Evolutionary conservation across 2,888 invertebrate species (phyloP).

Genomic region (Drosophila austrosaltans): DNA sequence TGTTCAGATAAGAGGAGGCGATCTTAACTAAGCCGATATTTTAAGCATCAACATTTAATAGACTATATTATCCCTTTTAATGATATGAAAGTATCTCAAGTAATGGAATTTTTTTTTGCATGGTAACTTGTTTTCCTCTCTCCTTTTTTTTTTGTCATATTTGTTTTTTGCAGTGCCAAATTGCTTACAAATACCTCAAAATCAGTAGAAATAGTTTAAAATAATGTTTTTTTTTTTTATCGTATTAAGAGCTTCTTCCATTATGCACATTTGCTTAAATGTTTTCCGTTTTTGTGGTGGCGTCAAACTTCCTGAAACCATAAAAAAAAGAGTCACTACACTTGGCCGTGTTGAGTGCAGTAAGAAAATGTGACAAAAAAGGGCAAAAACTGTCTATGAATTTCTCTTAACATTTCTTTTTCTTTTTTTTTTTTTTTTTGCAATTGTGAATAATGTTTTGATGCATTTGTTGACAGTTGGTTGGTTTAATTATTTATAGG

Average conservation of each 20-base stretch:
- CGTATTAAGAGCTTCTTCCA: not conserved
- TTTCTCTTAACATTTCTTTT: conserved; percentile 14
- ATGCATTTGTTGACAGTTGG: conserved; percentile 72
- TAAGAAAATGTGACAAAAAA: conserved; percentile 25
- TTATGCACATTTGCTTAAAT: not conserved
- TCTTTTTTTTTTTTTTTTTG: conserved; percentile 25
- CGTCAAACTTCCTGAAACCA: conserved; percentile 69
- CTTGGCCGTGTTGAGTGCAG: not conserved
- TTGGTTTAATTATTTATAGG: conserved; percentile 62
- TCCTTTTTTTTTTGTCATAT: too few relatives aligned
- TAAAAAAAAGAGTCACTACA: conserved; percentile 42
- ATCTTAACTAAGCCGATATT: too few relatives aligned
- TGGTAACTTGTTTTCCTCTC: too few relatives aligned
- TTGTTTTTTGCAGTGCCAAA: too few relatives aligned
- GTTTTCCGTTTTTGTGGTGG: conserved; percentile 36
- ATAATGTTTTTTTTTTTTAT: not conserved
- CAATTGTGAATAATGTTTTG: conserved; percentile 65
- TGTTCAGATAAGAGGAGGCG: too few relatives aligned
- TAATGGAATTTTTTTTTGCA: too few relatives aligned
- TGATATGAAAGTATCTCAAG: too few relatives aligned
- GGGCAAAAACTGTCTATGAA: conserved; percentile 13
- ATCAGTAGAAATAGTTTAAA: not conserved
- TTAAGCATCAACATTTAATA: too few relatives aligned
- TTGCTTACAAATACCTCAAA: too few relatives aligned
- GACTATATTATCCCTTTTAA: too few relatives aligned